Base-by-base conservation (phyloP, 2,797 vertebrate species). In the Parotocinclus haroldoi region DNA sequence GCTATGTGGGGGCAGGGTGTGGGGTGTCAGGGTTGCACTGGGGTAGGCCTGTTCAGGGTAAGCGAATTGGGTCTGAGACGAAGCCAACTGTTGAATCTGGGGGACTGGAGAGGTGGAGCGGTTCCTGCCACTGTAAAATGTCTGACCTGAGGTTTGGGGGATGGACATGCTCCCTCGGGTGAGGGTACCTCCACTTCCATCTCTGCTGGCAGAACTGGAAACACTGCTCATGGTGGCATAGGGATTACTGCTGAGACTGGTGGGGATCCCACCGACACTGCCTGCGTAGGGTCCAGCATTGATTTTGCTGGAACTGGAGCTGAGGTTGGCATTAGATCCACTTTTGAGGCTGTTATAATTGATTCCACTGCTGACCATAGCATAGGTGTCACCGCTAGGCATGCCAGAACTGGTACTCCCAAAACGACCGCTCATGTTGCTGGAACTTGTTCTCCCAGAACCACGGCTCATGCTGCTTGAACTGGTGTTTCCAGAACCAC, bases 51-150 rank as follows among this genome's bases (percentile, higher is more conserved):
- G 46, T 17, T 82, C 81, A 0, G 79, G 77, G 16, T 37, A 72
- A 42, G 12, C 51, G 68, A 0, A 81, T 71, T 54, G 69, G 64
- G 71, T 74, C 78, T 0, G 76, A n/a, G 64, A 68, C 38, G 88
- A 77, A 0, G 83, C 48, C 12, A 17, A 62, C 8, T 84, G 77
- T 37, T 81, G 86, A 0, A 71, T 74, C 66, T 86, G 74, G 14
- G 78, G 59, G 3, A 76, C 69, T 0, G 88, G 79, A 3, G 85
- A 78, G 0, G 75, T 38, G 0, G 83, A 13, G 1, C 39, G 1
- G 1, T 74, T 81, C 1, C 70, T 75, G 19, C 10, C 46, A 79
- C 76, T 27, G 72, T 63, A 16, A 77, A 56, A 1, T 7, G 75
- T 10, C 10, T 37, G 59, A 16, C 11, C 56, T 9, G 76, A 52